Percentiles rank a stretch among this genome's conserved stretches.
phyloP scores from a whole-genome alignment of 37 sponge, comb jelly and placozoan genomes.

The Spongia lamella region DNA sequence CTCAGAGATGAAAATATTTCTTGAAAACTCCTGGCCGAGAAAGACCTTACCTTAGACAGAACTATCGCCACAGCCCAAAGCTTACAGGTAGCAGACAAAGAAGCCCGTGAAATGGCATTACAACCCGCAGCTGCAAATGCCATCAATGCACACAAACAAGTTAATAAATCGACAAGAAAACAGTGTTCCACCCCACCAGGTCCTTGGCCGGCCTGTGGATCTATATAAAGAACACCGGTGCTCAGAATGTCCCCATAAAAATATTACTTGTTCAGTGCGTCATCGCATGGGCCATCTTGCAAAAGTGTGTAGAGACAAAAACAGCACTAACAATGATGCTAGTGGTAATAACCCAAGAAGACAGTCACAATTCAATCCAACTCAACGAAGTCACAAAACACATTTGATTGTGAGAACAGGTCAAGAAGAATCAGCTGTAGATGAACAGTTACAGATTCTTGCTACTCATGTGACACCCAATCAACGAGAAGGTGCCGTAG shows the following conservation, averaged over 20 bases:
- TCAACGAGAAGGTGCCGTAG: too few relatives aligned
- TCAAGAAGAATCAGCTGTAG: too few relatives aligned
- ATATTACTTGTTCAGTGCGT: background rate
- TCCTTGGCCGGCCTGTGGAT: constrained; percentile 1
- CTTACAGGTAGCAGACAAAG: background rate
- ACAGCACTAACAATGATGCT: too few relatives aligned
- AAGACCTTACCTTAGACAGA: background rate
- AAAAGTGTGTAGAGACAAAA: too few relatives aligned
- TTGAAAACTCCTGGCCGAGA: background rate
- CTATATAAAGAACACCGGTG: constrained; percentile 10
- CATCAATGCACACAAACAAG: background rate
- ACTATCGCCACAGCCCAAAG: background rate
- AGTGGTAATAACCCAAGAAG: too few relatives aligned
- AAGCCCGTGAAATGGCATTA: background rate
- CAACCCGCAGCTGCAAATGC: background rate
- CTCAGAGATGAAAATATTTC: too few relatives aligned
- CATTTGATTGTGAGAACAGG: too few relatives aligned
- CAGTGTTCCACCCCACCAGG: background rate
- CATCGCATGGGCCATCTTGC: too few relatives aligned
- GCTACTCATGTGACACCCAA: too few relatives aligned
- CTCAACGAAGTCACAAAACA: too few relatives aligned
- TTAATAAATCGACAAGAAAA: background rate
- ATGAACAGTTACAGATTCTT: too few relatives aligned
- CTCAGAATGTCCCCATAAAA: background rate
- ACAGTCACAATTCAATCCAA: too few relatives aligned